A percentile compares a stretch with the other conserved stretches of the same genome.
phyloP scores from a whole-genome alignment of 2,113 vertebrate genomes.

The Poeciliopsis turrubarensis region DNA sequence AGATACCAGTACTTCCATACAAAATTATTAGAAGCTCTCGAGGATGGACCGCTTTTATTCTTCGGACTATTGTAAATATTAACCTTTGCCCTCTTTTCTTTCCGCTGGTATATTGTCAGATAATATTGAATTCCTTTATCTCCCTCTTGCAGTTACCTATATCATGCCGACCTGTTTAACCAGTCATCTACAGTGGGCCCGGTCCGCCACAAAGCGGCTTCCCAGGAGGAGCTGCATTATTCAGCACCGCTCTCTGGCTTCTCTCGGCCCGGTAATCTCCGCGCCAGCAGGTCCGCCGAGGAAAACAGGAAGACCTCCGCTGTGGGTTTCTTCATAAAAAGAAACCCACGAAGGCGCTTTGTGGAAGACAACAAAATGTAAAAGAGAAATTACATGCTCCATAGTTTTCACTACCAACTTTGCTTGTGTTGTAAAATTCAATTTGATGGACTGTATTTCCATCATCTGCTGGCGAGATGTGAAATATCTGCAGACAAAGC shows the following conservation, averaged over 20 bases:
- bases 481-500: constrained; percentile 19
- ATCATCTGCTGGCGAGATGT: constrained; percentile 14
- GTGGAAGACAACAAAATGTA: not conserved
- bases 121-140: constrained; percentile 24
- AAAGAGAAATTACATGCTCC: not conserved
- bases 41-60: constrained; percentile 18
- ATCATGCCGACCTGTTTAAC: constrained; percentile 19
- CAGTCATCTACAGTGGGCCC: constrained; percentile 19
- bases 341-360: not conserved
- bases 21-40: constrained; percentile 15
- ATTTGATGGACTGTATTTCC: constrained; percentile 1
- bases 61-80: constrained; percentile 16
- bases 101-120: constrained; percentile 11
- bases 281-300: not conserved
- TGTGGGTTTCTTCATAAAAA: not conserved
- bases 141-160: constrained; percentile 10
- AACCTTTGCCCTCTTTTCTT: not conserved
- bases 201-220: constrained; percentile 8
- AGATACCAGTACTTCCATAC: constrained; percentile 46
- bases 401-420: not conserved
- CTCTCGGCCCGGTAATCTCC: constrained; percentile 26
- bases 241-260: constrained; percentile 28
- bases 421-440: not conserved
- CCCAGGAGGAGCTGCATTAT: constrained; percentile 17
- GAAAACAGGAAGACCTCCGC: not conserved